Base-by-base conservation (phyloP, 2,113 vertebrate genomes). In the Notarius lentiginosus region DNA sequence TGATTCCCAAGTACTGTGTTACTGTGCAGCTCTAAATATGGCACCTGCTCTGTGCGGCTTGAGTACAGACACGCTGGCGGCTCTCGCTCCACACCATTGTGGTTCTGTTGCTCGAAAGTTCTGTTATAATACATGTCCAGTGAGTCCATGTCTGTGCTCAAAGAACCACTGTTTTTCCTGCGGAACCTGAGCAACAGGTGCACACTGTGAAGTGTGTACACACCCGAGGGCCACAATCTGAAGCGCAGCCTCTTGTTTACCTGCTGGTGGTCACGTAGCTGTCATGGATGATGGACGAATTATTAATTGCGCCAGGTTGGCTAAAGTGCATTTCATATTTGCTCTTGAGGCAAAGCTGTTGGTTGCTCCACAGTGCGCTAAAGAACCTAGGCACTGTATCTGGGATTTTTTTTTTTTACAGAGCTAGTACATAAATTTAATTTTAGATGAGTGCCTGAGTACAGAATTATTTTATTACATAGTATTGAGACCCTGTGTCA, bases 231-330 rank as follows among this genome's bases (percentile, higher is more conserved):
- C 82, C 84, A 51, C 73, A 63, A 86, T 68, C 63, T 79, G 41
- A 76, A 81, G 81, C 70, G 61, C 72, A 82, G 70, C 79, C 77
- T 41, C 30, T 5, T 65, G 79, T 63, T 56, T 79, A 87, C 87
- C 85, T 91, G 88, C 75, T 63, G n/a, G n/a, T 55, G 56, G 86
- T 91, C 90, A 92, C 79, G 84, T 90, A 89, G 88, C 72, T 53
- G 72, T 47, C n/a, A 51, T 60, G 70, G 4, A 85, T 85, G 82
- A 92, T 87, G 84, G 90, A 86, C 68, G 90, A 87, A 87, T 91
- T 75, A 89, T 89, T 88, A 77, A 88, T 86, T 73, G 72, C 63
- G 47, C 76, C 84, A 88, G 85, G 47, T 41, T 53, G 75, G 27
- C 75, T 85, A 83, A 89, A 82, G 72, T 82, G 70, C 77, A 72